Percentiles rank a stretch among this genome's conserved stretches.
Conservation (phyloP, 2,888 invertebrate species). For the Tachystola acroxantha region DNA sequence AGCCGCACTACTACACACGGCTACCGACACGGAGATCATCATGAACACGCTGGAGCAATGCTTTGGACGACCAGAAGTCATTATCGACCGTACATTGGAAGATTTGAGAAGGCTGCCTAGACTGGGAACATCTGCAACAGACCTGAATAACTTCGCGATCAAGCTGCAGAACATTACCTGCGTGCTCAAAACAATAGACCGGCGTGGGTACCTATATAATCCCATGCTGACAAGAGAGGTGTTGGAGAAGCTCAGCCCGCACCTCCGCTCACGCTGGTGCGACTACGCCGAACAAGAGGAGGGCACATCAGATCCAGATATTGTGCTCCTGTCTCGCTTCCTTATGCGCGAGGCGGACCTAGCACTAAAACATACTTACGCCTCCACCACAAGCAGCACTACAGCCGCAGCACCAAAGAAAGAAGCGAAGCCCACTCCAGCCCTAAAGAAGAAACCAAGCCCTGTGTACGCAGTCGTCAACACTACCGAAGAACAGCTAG, state of each 20-base stretch:
- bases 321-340: constrained; percentile 7
- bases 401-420: neutral
- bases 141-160: constrained; percentile 14
- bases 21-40: constrained; percentile 12
- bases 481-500: neutral
- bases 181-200: constrained; percentile 2
- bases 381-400: neutral
- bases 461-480: too few relatives aligned
- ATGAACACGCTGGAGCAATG: constrained; percentile 18
- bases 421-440: neutral
- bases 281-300: constrained; percentile 8
- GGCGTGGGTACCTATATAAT: constrained; percentile 6
- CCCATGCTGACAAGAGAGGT: constrained; percentile 6
- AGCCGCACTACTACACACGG: constrained; percentile 9
- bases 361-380: constrained; percentile 1
- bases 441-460: too few relatives aligned
- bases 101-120: constrained; percentile 14
- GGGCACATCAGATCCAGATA: neutral
- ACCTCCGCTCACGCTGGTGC: constrained; percentile 6
- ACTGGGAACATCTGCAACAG: constrained; percentile 10
- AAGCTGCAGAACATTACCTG: constrained; percentile 9
- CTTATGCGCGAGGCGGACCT: constrained; percentile 10
- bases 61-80: constrained; percentile 18
- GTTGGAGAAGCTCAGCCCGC: constrained; percentile 5
- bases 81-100: constrained; percentile 13